A percentile compares a stretch with the other conserved stretches of the same genome.
Evolutionary conservation across 2,888 invertebrate species (phyloP).

Genomic region (Myopa tessellatipennis): DNA sequence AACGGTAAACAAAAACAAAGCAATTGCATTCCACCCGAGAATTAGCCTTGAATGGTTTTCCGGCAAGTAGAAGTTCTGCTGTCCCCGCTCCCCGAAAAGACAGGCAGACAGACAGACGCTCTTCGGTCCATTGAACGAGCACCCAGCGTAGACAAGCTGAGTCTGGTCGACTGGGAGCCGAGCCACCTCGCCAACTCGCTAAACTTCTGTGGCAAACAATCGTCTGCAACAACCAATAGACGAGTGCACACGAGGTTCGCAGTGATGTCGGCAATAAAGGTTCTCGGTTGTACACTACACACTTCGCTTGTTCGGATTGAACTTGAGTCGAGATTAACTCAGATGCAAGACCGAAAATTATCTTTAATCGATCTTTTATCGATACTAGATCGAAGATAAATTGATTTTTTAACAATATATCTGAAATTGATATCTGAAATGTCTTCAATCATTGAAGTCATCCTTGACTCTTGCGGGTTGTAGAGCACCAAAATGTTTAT

Average conservation of each 20-base stretch:
- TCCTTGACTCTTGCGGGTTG: neutral
- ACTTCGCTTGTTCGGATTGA: no score
- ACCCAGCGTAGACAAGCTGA: neutral
- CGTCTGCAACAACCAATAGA: neutral
- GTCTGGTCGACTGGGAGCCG: neutral
- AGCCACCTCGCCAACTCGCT: constrained; percentile 2
- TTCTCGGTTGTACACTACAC: neutral
- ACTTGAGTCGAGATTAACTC: no score
- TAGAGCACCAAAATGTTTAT: neutral
- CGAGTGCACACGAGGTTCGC: no score
- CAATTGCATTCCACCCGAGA: constrained; percentile 16
- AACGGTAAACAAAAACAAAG: constrained; percentile 37
- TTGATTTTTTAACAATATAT: no score
- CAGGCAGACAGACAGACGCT: neutral
- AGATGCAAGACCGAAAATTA: no score
- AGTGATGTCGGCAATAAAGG: neutral
- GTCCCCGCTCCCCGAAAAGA: neutral
- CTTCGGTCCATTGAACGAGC: neutral
- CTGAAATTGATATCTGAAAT: no score
- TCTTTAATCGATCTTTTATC: no score
- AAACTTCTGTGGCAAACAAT: constrained; percentile 27
- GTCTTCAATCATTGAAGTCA: no score
- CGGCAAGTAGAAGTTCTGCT: constrained; percentile 19
- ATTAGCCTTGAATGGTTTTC: constrained; percentile 39
- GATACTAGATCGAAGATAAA: no score